phyloP scores from a whole-genome alignment of 2,797 vertebrate species.

The Rhinella marina region DNA sequence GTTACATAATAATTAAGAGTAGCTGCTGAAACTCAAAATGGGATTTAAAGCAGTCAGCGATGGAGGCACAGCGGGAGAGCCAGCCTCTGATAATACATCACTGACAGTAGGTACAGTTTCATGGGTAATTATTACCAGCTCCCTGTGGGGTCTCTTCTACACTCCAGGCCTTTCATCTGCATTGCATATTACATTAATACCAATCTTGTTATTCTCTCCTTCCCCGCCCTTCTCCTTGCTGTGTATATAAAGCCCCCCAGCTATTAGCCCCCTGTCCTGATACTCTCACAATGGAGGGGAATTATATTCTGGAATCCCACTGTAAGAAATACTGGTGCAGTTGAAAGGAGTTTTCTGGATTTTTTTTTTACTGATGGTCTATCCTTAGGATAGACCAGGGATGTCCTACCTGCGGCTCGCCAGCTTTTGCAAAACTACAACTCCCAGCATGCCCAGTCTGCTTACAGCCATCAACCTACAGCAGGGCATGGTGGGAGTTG shows the following conservation, averaged over 20 bases:
- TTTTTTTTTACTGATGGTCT: no score
- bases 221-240: conserved; percentile 45
- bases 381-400: no score
- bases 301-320: neutral
- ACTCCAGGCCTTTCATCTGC: conserved; percentile 48
- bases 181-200: conserved; percentile 36
- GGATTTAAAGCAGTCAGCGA: neutral
- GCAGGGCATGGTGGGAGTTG: no score
- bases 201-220: conserved; percentile 31
- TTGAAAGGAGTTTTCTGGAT: no score
- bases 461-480: no score
- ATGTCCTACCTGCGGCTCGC: no score
- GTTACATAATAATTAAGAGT: conserved; percentile 44
- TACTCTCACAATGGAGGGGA: neutral
- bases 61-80: conserved; percentile 26
- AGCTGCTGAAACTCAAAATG: conserved; percentile 21
- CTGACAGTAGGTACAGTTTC: conserved; percentile 28
- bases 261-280: neutral
- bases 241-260: conserved; percentile 26
- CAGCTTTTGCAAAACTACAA: no score
- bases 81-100: conserved; percentile 13
- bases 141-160: conserved; percentile 36
- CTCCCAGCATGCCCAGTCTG: no score
- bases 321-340: neutral
- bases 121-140: conserved; percentile 31